Conservation (phyloP, 2,888 invertebrate genomes). For the Volucella zonaria region DNA sequence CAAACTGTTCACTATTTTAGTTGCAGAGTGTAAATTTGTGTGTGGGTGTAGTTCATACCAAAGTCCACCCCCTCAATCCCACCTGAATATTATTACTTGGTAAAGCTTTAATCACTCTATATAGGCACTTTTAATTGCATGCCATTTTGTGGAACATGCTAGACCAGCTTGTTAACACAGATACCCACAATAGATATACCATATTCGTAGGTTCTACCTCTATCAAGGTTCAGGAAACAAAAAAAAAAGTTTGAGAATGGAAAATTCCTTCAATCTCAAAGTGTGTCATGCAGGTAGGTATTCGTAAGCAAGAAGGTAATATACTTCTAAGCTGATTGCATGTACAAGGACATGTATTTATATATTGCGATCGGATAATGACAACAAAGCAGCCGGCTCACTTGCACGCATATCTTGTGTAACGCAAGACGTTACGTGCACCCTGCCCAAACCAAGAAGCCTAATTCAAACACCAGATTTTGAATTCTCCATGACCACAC, state of each 20-base stretch:
- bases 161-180: conserved; percentile 31
- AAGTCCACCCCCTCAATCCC: background rate
- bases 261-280: background rate
- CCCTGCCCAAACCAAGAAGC: conserved; percentile 52
- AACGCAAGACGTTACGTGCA: conserved; percentile 55
- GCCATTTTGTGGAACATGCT: conserved; percentile 43
- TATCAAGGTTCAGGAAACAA: conserved; percentile 15
- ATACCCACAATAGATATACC: conserved; percentile 41
- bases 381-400: conserved; percentile 17
- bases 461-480: conserved; percentile 61
- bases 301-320: too few relatives aligned
- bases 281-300: conserved; percentile 45
- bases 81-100: conserved; percentile 13
- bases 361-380: conserved; percentile 16
- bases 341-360: background rate
- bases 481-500: conserved; percentile 56
- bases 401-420: conserved; percentile 34
- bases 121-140: conserved; percentile 41
- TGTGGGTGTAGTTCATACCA: too few relatives aligned
- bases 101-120: conserved; percentile 38
- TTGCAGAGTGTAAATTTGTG: too few relatives aligned
- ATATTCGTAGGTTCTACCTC: background rate
- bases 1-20: too few relatives aligned
- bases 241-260: background rate
- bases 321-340: conserved; percentile 3